Conservation (phyloP, 2,797 vertebrate species). For the Cygnus olor region DNA sequence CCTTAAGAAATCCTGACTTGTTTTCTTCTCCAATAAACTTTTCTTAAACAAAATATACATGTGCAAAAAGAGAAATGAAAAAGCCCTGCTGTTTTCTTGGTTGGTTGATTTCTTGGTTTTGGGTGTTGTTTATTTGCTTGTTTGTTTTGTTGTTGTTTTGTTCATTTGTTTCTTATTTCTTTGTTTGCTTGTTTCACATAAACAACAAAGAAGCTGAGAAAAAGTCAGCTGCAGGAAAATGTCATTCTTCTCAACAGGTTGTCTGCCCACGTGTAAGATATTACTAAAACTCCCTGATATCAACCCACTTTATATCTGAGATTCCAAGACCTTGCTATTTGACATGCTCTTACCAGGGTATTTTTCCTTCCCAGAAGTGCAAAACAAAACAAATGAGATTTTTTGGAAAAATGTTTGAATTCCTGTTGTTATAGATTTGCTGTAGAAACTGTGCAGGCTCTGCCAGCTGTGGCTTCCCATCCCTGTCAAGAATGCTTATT, state of each 20-base stretch:
- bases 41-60: not conserved
- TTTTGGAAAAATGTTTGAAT: not conserved
- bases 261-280: not conserved
- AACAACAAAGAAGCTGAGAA: not conserved
- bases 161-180: not conserved
- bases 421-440: not conserved
- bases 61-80: not conserved
- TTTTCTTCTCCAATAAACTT: not conserved
- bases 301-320: not conserved
- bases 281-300: not conserved
- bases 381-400: not conserved
- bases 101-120: not conserved
- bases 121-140: not conserved
- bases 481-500: not conserved
- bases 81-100: accelerated
- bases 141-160: not conserved
- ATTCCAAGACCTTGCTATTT: not conserved
- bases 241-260: not conserved
- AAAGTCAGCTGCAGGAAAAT: not conserved
- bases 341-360: not conserved
- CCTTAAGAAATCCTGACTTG: not conserved
- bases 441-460: not conserved
- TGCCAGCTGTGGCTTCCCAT: too few species aligned
- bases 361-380: not conserved
- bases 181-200: not conserved